Conservation (phyloP, 1,140 invertebrate species). For the Tetragnatha versicolor region DNA sequence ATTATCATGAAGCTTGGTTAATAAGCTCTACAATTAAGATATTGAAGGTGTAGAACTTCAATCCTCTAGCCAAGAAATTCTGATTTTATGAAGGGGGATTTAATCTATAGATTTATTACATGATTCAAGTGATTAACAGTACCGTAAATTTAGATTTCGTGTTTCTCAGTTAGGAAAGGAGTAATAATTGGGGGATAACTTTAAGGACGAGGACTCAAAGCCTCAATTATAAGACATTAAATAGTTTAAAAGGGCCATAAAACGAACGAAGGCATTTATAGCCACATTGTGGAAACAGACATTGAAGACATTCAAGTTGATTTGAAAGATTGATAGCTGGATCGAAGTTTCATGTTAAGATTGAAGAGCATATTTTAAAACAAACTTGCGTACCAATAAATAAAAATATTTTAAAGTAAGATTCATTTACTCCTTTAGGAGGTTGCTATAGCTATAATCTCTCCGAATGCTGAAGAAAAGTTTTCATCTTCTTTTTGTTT, state of each 20-base stretch:
- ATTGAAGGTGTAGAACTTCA: background rate
- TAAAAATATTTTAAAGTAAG: no score
- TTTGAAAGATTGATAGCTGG: no score
- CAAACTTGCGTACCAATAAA: no score
- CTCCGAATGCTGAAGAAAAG: no score
- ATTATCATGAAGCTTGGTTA: no score
- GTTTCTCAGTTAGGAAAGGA: slow-evolving; percentile 2
- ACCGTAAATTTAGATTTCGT: slow-evolving; percentile 21
- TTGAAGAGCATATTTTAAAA: no score
- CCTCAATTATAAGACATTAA: no score
- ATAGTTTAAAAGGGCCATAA: no score
- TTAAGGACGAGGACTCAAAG: background rate
- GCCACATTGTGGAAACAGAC: background rate
- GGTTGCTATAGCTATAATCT: no score
- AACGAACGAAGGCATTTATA: background rate
- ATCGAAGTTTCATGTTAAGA: no score
- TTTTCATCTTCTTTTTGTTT: no score
- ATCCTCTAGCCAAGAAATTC: slow-evolving; percentile 4
- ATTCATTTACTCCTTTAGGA: no score
- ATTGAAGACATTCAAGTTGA: background rate
- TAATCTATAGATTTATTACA: slow-evolving; percentile 24
- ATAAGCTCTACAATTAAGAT: background rate
- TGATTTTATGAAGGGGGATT: background rate
- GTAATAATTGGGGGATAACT: background rate
- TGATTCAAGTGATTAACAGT: background rate